These are phyloP conservation scores for Hipparchia semele DNA, from an alignment of 2,888 invertebrate genomes.

Conservation along the genomic window DNA sequence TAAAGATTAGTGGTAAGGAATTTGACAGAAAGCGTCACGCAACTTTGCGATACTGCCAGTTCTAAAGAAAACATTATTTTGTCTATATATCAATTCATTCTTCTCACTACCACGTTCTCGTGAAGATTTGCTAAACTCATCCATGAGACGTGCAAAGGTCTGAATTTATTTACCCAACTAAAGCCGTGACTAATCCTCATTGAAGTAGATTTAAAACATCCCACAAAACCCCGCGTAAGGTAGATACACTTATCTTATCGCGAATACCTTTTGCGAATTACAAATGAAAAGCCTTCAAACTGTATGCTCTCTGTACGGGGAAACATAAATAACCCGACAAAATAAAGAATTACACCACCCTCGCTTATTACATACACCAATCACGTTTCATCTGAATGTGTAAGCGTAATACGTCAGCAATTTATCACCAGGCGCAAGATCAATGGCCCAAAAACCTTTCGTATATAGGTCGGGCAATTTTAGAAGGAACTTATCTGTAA, in stretches of 20 bases:
- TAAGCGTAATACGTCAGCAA: conserved; percentile 40
- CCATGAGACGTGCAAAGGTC: too few relatives aligned
- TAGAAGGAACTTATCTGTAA: conserved; percentile 35
- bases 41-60: too few relatives aligned
- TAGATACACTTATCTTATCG: conserved; percentile 14
- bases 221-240: conserved; percentile 1
- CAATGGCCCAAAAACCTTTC: conserved; percentile 40
- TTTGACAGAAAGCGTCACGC: too few relatives aligned
- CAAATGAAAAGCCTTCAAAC: conserved; percentile 21
- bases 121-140: too few relatives aligned
- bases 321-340: conserved; percentile 21
- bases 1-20: too few relatives aligned
- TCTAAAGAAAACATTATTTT: too few relatives aligned
- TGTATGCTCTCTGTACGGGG: conserved; percentile 12
- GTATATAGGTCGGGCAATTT: conserved; percentile 38
- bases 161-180: too few relatives aligned
- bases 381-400: conserved; percentile 39
- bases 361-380: conserved; percentile 32
- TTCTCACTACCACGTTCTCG: too few relatives aligned
- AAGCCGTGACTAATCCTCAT: too few relatives aligned
- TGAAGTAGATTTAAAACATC: background rate
- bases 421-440: conserved; percentile 42
- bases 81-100: too few relatives aligned
- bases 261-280: conserved; percentile 18
- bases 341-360: conserved; percentile 31